Evolutionary conservation across 2,888 invertebrate genomes (phyloP).

Genomic region (Listrodromus nycthemerus): DNA sequence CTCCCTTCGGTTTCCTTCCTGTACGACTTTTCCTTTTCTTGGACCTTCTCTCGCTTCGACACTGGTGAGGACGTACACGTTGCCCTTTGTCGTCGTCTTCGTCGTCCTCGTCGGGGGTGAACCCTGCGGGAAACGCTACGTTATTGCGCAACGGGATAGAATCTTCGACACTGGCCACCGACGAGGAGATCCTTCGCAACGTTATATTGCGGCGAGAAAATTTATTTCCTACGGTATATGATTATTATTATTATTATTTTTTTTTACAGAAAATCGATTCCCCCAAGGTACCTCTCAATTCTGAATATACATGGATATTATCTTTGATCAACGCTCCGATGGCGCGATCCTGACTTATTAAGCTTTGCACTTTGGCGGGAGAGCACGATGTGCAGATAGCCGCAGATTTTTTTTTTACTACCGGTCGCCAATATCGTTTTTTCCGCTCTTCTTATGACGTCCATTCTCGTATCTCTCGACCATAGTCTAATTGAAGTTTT

Average conservation of each 20-base stretch:
- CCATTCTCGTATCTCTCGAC: background rate
- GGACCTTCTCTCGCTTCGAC: slow-evolving; percentile 21
- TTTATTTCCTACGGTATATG: slow-evolving; percentile 42
- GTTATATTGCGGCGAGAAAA: slow-evolving; percentile 11
- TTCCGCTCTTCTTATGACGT: background rate
- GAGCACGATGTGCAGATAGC: background rate
- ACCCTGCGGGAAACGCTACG: slow-evolving; percentile 56
- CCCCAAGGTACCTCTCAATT: slow-evolving; percentile 8
- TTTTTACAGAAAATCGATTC: slow-evolving; percentile 23
- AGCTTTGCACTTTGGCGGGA: background rate
- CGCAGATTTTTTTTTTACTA: background rate
- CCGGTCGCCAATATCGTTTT: background rate
- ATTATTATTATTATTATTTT: background rate
- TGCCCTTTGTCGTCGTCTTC: slow-evolving; percentile 16
- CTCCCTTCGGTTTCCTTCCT: slow-evolving; percentile 48
- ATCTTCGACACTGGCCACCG: slow-evolving; percentile 56
- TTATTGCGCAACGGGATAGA: slow-evolving; percentile 52
- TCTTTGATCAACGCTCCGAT: slow-evolving; percentile 1
- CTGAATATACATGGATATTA: slow-evolving; percentile 6
- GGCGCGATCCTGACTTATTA: background rate
- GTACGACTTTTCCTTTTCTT: background rate
- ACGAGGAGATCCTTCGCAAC: slow-evolving; percentile 19
- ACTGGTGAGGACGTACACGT: background rate
- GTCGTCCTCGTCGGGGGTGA: slow-evolving; percentile 1
- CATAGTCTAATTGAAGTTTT: background rate